Base-by-base conservation (phyloP, 2,113 vertebrate genomes). In the Siphamia tubifer region DNA sequence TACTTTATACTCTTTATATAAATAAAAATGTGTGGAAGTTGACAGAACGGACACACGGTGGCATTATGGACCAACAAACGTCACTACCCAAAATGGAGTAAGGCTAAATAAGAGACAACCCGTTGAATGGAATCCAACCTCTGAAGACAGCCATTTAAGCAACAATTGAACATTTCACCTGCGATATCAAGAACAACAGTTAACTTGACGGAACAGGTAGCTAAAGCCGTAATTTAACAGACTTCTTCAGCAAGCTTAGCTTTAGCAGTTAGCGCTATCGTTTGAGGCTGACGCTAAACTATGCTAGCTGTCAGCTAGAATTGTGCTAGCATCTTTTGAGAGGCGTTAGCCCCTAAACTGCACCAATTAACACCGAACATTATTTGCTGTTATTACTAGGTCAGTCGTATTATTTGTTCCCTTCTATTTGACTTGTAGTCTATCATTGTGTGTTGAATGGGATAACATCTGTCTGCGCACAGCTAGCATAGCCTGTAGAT, bases 201-300 rank as follows among this genome's bases (percentile, higher is more conserved):
- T 44, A 66, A 31, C 64, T 49, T 49, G 42, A 10, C 45, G 36
- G 47, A 54, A 65, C 21, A 43, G 70, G 78, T 78, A 48, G 51
- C 27, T 21, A 30, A 12, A 2, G 23, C n/a, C n/a, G 25, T 31
- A 27, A 53, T 13, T 30, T 3, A 28, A 25, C 16, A 21, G 15
- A 31, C 16, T 10, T n/a, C n/a, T n/a, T n/a, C n/a, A n/a, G n/a
- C 6, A 8, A 9, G 48, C 34, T 68, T 68, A 47, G 55, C 6
- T 0, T n/a, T n/a, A n/a, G n/a, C 17, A 1, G 47, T 13, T 49
- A 49, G 17, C 17, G 4, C 1, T 51, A 49, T n/a, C n/a, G n/a
- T n/a, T n/a, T n/a, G 36, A 24, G n/a, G 49, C 49, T 67, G 51
- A 43, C 23, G 55, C 25, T 79, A 72, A 43, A 1, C n/a, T n/a